Evolutionary conservation across 2,888 invertebrate genomes (phyloP), one percentile per base, ranked within the genome.

Genomic region (Papilio gigon): DNA sequence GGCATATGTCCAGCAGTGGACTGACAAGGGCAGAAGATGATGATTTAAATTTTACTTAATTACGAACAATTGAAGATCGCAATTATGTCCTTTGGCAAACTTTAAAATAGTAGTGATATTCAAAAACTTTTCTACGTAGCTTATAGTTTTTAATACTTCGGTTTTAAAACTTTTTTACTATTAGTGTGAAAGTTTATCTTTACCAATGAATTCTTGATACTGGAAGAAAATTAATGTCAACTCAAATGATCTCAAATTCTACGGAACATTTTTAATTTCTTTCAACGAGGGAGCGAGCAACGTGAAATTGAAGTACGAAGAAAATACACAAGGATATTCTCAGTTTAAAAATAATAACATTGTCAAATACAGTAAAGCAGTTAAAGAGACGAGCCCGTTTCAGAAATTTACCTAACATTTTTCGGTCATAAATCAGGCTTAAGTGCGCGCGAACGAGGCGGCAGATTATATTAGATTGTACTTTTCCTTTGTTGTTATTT

Each of bases 401-500:
- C 37, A 47, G 12, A 63, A 63, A 63, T 63, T 63, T 63, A 63
- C 47, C 33, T 47, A 63, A 47, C 47, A 35, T 63, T 63, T 63
- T 47, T 47, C 47, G 47, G 33, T 50, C 63, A 63, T 47, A 63
- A 63, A 63, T 63, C 63, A 47, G 47, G 47, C 63, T 63, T 63
- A 63, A 63, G 47, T 47, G 30, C 33, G 62, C 33, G 30, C 47
- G 47, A 63, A 47, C 63, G 33, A 30, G 35, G 47, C 20, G 63
- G 33, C 63, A 33, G 33, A 63, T 47, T 30, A 63, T 53, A 53
- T 53, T 56, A 56, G 53, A 56, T 30, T 56, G 53, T 56, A 56
- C 30, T 56, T 56, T 56, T 56, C 63, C 63, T 25, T 63, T 63
- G 53, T 56, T 56, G 27, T 56, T 56, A 56, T 56, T 56, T 56